Evolutionary conservation across 2,888 invertebrate species (phyloP).

Genomic region (Timandra comae): DNA sequence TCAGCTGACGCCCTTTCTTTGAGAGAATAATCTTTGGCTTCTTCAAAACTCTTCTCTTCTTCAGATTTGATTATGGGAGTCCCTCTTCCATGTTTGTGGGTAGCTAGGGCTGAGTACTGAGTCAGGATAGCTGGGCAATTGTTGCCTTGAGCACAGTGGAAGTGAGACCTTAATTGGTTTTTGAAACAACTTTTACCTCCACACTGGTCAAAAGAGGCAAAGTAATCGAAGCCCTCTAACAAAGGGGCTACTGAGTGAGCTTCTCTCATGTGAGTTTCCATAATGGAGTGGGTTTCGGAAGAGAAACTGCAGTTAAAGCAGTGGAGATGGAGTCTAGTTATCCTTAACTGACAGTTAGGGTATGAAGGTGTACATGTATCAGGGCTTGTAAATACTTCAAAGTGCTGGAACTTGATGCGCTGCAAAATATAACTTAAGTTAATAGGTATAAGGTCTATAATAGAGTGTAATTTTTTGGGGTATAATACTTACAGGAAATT

Average conservation of each 20-base stretch:
- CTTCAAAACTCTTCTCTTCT: constrained; percentile 56
- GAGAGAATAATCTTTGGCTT: constrained; percentile 72
- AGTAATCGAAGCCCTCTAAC: constrained; percentile 90
- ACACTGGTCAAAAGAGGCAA: constrained; percentile 73
- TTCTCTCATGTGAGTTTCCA: constrained; percentile 90
- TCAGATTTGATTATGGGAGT: constrained; percentile 65
- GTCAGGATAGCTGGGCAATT: constrained; percentile 69
- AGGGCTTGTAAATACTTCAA: constrained; percentile 77
- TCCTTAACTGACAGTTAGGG: constrained; percentile 81
- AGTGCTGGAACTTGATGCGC: constrained; percentile 79
- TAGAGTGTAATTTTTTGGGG: too few relatives aligned
- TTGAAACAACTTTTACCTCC: constrained; percentile 70
- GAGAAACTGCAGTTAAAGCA: constrained; percentile 92
- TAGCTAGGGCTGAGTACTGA: constrained; percentile 67
- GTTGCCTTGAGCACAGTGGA: constrained; percentile 69
- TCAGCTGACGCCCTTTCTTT: constrained; percentile 68
- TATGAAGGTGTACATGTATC: constrained; percentile 82
- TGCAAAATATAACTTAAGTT: constrained; percentile 28
- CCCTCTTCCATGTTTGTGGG: constrained; percentile 69
- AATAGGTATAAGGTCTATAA: too few relatives aligned
- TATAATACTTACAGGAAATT: constrained; percentile 69
- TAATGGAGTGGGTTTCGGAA: constrained; percentile 85
- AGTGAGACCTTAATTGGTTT: constrained; percentile 64
- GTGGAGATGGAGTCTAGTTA: constrained; percentile 86
- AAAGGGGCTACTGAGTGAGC: constrained; percentile 90